Base-by-base conservation (phyloP, 2,888 invertebrate species). In the Metalampra italica region DNA sequence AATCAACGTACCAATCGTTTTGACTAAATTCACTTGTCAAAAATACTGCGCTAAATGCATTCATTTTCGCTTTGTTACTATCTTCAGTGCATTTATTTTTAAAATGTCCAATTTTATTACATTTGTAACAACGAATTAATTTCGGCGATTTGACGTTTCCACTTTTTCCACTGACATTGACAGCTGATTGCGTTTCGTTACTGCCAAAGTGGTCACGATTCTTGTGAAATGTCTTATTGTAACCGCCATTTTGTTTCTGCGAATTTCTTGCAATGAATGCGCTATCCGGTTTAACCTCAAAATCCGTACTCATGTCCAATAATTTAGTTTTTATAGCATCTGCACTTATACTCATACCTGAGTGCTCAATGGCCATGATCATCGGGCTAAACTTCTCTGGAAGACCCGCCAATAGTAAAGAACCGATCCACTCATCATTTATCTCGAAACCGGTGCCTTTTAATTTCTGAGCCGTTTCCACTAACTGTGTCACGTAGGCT, bases 31-130 rank as follows among this genome's bases (percentile, higher is more conserved):
- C 44, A 12, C 57, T 56, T 53, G 50, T 60, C 9, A 64, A 43
- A 41, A 64, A 62, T 12, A 58, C 56, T 5, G 57, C 59, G 22
- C 53, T 61, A 40, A 62, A 64, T 11, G 59, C 60, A 47, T 62
- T 62, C 41, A 47, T 15, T 15, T 36, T 14, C n/a, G n/a, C 60
- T 8, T 30, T 30, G 11, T 37, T 46, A 50, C 32, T 50, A 47
- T 47, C 46, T 51, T 50, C 48, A 49, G 49, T 54, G 53, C 62
- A 60, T 47, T 60, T 56, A 29, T 57, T 58, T 29, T 51, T 52
- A 38, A 55, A 60, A 48, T 60, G 57, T 3, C 59, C 58, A 22
- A 46, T 51, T 56, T 59, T 56, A 55, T 61, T 63, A 48, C 58
- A 61, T 53, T 50, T 52, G 42, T 59, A 59, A 14, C 57, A 60